These are phyloP conservation scores for Otocyon megalotis DNA, from an alignment of 2,113 vertebrate species.

Conservation along the genomic window DNA sequence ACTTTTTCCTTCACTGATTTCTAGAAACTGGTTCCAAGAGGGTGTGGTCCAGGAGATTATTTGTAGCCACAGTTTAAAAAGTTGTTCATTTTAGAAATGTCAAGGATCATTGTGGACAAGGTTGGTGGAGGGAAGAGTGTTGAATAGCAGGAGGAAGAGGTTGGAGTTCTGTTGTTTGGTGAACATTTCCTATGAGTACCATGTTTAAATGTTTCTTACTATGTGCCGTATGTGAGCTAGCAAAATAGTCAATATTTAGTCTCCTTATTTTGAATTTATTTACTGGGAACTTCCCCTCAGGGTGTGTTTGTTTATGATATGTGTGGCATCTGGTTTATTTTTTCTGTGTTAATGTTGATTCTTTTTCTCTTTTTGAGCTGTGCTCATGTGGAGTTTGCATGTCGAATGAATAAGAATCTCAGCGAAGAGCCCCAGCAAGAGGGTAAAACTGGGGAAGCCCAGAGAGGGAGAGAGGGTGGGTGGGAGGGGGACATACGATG, in stretches of 20 bases:
- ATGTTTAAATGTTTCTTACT: not conserved
- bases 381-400: not conserved
- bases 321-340: constrained; percentile 11
- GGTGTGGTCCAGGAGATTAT: not conserved
- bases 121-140: not conserved
- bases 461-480: not conserved
- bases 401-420: not conserved
- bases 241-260: not conserved
- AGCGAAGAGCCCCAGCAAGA: not conserved
- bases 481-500: not conserved
- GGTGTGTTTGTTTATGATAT: not conserved
- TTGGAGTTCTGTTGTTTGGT: not conserved
- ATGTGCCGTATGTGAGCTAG: not conserved
- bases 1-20: constrained; percentile 11
- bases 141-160: not conserved
- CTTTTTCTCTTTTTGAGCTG: not conserved
- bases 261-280: constrained; percentile 37
- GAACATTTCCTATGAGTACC: not conserved
- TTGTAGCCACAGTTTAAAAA: not conserved
- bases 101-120: not conserved
- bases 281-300: not conserved
- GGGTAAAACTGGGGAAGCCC: not conserved
- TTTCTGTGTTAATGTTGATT: constrained; percentile 26
- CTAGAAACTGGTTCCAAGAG: not conserved
- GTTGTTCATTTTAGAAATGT: constrained; percentile 8